These are phyloP conservation scores for Argyra leucocephala DNA, from an alignment of 2,888 invertebrate genomes.

Conservation along the genomic window DNA sequence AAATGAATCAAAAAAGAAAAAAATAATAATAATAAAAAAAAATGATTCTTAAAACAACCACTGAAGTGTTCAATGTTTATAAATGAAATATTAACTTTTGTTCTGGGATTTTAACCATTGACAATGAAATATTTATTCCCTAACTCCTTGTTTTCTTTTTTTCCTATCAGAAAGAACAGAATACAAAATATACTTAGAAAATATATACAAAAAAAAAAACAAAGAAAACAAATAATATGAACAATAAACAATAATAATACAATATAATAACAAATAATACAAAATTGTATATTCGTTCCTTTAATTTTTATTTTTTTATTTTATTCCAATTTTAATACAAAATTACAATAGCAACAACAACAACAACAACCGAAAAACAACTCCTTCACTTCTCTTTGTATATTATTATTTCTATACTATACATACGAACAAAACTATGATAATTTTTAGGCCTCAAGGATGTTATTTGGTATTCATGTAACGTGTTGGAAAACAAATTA, in stretches of 20 bases:
- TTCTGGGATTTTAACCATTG: background rate
- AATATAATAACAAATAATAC: too few species aligned
- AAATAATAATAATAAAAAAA: too few species aligned
- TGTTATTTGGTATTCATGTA: conserved; percentile 3
- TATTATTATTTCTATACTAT: too few species aligned
- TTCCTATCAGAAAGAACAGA: background rate
- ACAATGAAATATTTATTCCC: conserved; percentile 4
- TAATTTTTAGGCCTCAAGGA: conserved; percentile 6
- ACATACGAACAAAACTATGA: background rate
- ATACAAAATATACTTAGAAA: background rate
- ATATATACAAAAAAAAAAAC: background rate
- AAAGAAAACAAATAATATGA: background rate
- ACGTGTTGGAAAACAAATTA: conserved; percentile 1
- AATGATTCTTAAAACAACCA: background rate
- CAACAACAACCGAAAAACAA: background rate
- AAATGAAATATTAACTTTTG: conserved; percentile 3
- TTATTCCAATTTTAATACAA: background rate
- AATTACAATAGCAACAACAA: background rate
- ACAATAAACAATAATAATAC: background rate
- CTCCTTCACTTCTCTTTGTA: too few species aligned
- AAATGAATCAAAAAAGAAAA: background rate
- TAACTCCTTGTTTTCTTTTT: background rate
- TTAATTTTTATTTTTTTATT: background rate
- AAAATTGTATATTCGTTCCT: background rate
- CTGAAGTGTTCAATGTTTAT: conserved; percentile 6